Conservation (phyloP, 2,113 vertebrate species). For the Cebidichthys violaceus region DNA sequence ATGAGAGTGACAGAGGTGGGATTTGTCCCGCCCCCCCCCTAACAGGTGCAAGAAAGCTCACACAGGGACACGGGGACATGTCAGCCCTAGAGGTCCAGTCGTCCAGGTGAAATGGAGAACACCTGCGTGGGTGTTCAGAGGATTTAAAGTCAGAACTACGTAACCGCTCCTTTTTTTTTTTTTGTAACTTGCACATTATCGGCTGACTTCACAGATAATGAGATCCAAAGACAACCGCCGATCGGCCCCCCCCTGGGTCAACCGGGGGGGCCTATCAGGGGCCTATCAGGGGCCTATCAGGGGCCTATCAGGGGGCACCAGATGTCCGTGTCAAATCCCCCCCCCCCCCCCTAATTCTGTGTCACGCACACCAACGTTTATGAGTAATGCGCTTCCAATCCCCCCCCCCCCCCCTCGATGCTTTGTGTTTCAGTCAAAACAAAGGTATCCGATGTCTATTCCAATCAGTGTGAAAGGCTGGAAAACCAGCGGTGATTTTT, state of each 20-base stretch:
- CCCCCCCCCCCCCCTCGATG: constrained; percentile 22
- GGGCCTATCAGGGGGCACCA: constrained; percentile 8
- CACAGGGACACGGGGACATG: not conserved
- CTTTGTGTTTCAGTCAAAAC: constrained; percentile 67
- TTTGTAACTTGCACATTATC: not conserved
- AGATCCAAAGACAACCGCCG: constrained; percentile 19
- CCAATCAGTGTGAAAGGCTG: constrained; percentile 62
- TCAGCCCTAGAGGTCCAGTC: not conserved
- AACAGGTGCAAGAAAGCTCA: not conserved
- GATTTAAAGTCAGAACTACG: not conserved
- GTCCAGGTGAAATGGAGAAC: not conserved
- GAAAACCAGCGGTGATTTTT: constrained; percentile 41
- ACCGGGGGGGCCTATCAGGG: no score
- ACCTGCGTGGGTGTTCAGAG: not conserved
- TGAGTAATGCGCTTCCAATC: constrained; percentile 52
- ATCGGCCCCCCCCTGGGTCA: constrained; percentile 6
- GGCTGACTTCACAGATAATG: not conserved
- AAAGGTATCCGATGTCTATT: constrained; percentile 68
- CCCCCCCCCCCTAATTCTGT: not conserved
- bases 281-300: constrained; percentile 1
- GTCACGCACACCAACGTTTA: constrained; percentile 29
- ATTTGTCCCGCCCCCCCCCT: not conserved
- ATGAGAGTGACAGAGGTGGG: not conserved
- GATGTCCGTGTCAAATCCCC: constrained; percentile 54
- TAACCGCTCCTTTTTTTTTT: not conserved